Evolutionary conservation across 92 coral and sea anemone species (phyloP).

Genomic region (Blastomussa wellsi): DNA sequence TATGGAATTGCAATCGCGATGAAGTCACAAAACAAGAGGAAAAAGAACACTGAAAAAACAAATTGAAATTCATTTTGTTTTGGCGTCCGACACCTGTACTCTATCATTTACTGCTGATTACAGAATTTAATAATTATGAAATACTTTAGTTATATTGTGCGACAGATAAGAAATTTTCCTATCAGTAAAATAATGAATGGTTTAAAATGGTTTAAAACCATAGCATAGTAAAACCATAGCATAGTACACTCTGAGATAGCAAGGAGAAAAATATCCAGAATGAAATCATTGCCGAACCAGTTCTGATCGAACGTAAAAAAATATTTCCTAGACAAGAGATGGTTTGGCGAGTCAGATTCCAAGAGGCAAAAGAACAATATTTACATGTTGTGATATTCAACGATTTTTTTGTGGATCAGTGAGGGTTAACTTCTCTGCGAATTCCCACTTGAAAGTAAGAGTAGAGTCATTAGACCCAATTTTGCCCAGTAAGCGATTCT

Average conservation of each 20-base stretch:
- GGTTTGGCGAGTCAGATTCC: not conserved
- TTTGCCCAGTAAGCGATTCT: not conserved
- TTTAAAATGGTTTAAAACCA: not conserved
- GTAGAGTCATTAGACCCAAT: not conserved
- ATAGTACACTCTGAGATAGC: not conserved
- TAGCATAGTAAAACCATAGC: too few species aligned
- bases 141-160: not conserved
- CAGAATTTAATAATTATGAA: conserved; percentile 11
- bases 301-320: not conserved
- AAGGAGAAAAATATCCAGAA: not conserved
- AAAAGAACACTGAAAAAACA: not conserved
- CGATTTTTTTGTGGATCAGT: not conserved
- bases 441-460: not conserved
- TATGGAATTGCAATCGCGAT: not conserved
- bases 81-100: not conserved
- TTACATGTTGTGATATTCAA: not conserved
- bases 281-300: not conserved
- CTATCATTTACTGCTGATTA: conserved; percentile 14
- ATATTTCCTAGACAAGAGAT: not conserved
- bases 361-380: not conserved
- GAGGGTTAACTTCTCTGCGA: not conserved
- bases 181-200: not conserved
- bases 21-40: not conserved
- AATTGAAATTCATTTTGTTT: conserved; percentile 1
- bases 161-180: not conserved